A percentile compares a stretch with the other conserved stretches of the same genome.
phyloP scores from a whole-genome alignment of 2,888 invertebrate species.

The Leptarthrus brevirostris region DNA sequence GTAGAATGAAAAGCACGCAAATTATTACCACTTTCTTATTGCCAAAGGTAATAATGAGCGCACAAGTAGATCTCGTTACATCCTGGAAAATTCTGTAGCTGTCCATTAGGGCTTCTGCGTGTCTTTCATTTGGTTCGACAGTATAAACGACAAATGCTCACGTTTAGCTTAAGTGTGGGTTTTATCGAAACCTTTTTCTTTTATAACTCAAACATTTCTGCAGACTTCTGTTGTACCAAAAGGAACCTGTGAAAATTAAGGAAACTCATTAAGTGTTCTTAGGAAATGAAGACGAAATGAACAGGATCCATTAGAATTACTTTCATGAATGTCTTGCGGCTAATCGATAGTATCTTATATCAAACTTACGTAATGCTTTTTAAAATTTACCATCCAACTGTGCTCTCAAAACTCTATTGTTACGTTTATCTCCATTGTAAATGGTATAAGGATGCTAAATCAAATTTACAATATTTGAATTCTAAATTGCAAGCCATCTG shows the following conservation, averaged over 20 bases:
- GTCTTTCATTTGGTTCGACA: slow-evolving; percentile 13
- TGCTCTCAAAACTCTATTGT: too few relatives aligned
- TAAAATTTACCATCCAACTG: too few relatives aligned
- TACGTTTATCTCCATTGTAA: too few relatives aligned
- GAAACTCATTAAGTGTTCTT: slow-evolving; percentile 8
- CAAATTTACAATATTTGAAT: too few relatives aligned
- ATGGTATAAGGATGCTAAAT: too few relatives aligned
- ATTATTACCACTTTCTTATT: not conserved
- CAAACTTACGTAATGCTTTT: too few relatives aligned
- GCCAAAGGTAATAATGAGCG: slow-evolving; percentile 10
- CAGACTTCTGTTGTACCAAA: slow-evolving; percentile 11
- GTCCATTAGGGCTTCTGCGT: slow-evolving; percentile 25
- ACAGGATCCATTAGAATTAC: not conserved
- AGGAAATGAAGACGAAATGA: not conserved
- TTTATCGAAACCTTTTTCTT: slow-evolving; percentile 1
- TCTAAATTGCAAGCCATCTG: too few relatives aligned
- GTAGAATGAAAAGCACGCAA: too few relatives aligned
- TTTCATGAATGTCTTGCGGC: not conserved
- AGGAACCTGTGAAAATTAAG: slow-evolving; percentile 18
- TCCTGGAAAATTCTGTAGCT: not conserved
- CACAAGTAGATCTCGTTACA: slow-evolving; percentile 12
- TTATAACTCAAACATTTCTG: too few relatives aligned
- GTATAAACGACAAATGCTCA: not conserved
- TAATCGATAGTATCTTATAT: slow-evolving; percentile 3
- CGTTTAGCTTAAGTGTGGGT: slow-evolving; percentile 14